Evolutionary conservation across 2,888 invertebrate genomes (phyloP).

Genomic region (Acanthosoma haemorrhoidale): DNA sequence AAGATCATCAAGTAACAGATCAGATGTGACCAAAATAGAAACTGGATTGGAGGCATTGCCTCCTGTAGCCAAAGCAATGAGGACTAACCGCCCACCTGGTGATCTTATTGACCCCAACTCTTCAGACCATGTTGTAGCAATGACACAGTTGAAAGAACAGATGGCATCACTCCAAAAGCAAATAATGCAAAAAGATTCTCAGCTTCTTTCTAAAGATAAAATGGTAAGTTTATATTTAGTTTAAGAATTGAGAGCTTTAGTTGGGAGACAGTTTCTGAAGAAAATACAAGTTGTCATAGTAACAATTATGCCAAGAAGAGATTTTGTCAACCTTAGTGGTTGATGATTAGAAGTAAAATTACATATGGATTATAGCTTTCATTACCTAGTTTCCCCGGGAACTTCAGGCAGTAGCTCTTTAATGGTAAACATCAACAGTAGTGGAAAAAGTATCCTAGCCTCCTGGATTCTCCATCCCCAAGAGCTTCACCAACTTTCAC

Average conservation of each 20-base stretch:
- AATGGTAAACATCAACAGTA: too few relatives aligned
- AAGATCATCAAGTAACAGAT: conserved; percentile 45
- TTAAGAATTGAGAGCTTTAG: neutral
- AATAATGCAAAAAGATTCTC: conserved; percentile 74
- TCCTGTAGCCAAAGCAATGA: conserved; percentile 48
- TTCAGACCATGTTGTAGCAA: conserved; percentile 88
- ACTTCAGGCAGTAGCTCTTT: too few relatives aligned
- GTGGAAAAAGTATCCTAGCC: too few relatives aligned
- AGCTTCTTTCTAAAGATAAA: conserved; percentile 82
- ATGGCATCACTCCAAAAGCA: conserved; percentile 88
- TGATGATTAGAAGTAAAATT: too few relatives aligned
- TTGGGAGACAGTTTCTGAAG: neutral
- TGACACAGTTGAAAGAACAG: conserved; percentile 90
- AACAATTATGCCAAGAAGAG: too few relatives aligned
- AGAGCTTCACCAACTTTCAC: too few relatives aligned
- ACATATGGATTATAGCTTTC: too few relatives aligned
- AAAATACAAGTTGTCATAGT: conserved; percentile 16
- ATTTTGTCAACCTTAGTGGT: too few relatives aligned
- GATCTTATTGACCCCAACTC: conserved; percentile 68
- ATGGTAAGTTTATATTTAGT: conserved; percentile 56
- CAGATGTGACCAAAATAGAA: conserved; percentile 43
- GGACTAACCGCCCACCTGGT: conserved; percentile 46
- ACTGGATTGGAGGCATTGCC: conserved; percentile 27
- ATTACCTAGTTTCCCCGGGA: too few relatives aligned
- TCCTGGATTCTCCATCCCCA: too few relatives aligned